Conservation (phyloP, 2,113 vertebrate genomes). For the Isurus oxyrinchus region DNA sequence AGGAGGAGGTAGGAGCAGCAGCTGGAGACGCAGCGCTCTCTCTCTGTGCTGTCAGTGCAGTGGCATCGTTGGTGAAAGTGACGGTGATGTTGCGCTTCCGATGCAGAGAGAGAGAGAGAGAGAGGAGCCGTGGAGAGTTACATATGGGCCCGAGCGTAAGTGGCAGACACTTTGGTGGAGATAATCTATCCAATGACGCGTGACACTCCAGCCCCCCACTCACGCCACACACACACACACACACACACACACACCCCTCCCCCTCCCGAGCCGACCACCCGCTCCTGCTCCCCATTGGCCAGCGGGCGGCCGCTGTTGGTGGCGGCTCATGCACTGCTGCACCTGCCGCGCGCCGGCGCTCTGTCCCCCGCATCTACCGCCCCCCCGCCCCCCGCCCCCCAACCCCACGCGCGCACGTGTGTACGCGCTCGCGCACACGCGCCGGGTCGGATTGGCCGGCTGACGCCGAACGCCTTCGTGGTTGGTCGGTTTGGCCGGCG, state of each 20-base stretch:
- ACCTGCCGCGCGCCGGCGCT: neutral
- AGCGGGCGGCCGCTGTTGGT: neutral
- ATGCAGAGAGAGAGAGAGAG: constrained; percentile 40
- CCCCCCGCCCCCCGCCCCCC: neutral
- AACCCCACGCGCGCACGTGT: neutral
- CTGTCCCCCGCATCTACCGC: neutral
- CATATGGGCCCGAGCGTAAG: constrained; percentile 85
- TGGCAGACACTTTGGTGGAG: constrained; percentile 91
- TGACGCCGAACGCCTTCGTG: constrained; percentile 43
- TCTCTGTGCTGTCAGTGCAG: constrained; percentile 60
- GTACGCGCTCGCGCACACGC: neutral
- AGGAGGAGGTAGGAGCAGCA: constrained; percentile 23
- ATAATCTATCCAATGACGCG: constrained; percentile 99
- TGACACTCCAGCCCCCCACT: constrained; percentile 77
- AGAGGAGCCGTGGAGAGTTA: constrained; percentile 46
- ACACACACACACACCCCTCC: neutral
- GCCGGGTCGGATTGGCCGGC: constrained; percentile 45
- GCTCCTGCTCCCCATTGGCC: neutral
- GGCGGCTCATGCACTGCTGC: neutral
- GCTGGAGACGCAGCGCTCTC: constrained; percentile 29
- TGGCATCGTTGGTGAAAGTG: constrained; percentile 59
- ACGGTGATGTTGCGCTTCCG: constrained; percentile 46
- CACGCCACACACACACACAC: neutral
- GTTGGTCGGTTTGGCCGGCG: constrained; percentile 36
- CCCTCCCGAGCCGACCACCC: neutral